Evolutionary conservation across 1,140 invertebrate species (phyloP), one percentile per base, ranked within the genome.

Genomic region (Ceratosolen solmsi): DNA sequence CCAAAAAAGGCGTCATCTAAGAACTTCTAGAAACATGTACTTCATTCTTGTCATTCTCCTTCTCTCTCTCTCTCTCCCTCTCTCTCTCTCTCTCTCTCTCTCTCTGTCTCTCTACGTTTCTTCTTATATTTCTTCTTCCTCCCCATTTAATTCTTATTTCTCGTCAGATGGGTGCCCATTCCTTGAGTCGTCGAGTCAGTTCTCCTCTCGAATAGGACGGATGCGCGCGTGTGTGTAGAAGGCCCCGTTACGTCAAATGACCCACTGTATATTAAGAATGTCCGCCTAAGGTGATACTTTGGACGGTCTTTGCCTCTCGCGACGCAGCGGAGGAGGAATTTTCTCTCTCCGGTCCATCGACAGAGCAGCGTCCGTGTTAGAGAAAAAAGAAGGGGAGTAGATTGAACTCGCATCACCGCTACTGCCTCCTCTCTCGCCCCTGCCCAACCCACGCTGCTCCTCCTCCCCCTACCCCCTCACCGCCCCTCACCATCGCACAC

Each of bases 211-310:
- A 75, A 81, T 20, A 49, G 38, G 60, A n/a, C n/a, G n/a, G n/a
- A n/a, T n/a, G n/a, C n/a, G n/a, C n/a, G n/a, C n/a, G n/a, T n/a
- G n/a, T n/a, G n/a, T n/a, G n/a, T n/a, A n/a, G 54, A 36, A 33
- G 30, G 22, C 13, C 77, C 77, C 82, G 82, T 83, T 83, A 83
- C 27, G 36, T 58, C 60, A 30, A 79, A 83, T 71, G 77, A 83
- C 58, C 51, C 71, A 51, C 33, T 75, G 82, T 54, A 79, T 75
- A 83, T 83, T 83, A 83, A 71, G 51, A 79, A 82, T 82, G 81
- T 65, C 70, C 75, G 75, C 74, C 75, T 56, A 54, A 82, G 81
- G 81, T 82, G 75, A 82, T 82, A 82, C 81, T 82, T 82, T 78
- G 36, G 68, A 78, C 56, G 38, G 36, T 54, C 11, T 30, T 60